Evolutionary conservation across 1,140 invertebrate genomes (phyloP), one percentile per base, ranked within the genome.

Genomic region (Subanguina moxae): DNA sequence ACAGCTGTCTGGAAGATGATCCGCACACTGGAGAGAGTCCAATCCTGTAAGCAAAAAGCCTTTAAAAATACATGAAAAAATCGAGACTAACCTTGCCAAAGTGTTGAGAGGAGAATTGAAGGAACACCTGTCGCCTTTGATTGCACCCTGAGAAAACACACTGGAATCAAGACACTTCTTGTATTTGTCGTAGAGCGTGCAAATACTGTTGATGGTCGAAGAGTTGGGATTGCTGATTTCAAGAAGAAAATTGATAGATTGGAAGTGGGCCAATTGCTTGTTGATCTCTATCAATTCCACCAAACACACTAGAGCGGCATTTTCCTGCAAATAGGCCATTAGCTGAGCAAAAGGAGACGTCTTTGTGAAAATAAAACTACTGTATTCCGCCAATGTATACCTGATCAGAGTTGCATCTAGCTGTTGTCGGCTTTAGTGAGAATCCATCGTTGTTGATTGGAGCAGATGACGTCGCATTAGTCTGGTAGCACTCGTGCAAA

Each of bases 81-180:
- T 25, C 11, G 11, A 25, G 23, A n/a, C 27, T 7, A 27, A 69
- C 76, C 75, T 67, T 9, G 78, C 80, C 19, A 80, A 67, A 21
- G 78, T 72, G 61, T 80, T 80, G 23, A 80, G 64, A 32, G 78
- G 78, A 9, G 78, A 82, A 52, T 80, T 80, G 43, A 82, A 82
- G n/a, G 78, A 62, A 62, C 78, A 80, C 58, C 80, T 42, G 15
- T 43, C 19, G 8, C 70, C 64, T 11, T 64, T 46, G 27, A n/a
- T n/a, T n/a, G n/a, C n/a, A n/a, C 43, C 68, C 57, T 66, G 45
- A 9, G 52, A n/a, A 48, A 80, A 80, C 43, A 80, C 80, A 59
- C 59, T 75, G 1, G 73, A 58, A 21, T 66, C 28, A 8, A 80
- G 66, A 62, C 78, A 80, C 23, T 72, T 65, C 52, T 80, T 78